These are phyloP conservation scores for Agrilus biguttatus DNA, from an alignment of 2,888 invertebrate species.

Conservation along the genomic window DNA sequence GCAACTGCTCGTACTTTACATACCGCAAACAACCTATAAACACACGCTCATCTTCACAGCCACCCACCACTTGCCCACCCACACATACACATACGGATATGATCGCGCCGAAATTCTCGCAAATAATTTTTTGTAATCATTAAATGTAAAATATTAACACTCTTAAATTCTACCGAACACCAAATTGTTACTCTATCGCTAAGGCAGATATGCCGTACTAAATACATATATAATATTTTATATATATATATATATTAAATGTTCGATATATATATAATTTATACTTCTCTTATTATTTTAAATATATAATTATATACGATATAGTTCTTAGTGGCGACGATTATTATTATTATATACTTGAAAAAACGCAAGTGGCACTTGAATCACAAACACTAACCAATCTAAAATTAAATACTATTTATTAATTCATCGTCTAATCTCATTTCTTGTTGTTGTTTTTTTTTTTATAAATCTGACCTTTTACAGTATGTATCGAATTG, in stretches of 20 bases:
- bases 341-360: slow-evolving; percentile 33
- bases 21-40: too few relatives aligned
- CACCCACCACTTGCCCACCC: not conserved
- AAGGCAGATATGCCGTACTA: slow-evolving; percentile 27
- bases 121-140: not conserved
- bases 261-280: slow-evolving; percentile 27
- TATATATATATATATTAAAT: slow-evolving; percentile 27
- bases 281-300: slow-evolving; percentile 18
- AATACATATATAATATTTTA: slow-evolving; percentile 19
- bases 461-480: not conserved
- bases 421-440: not conserved
- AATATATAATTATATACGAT: slow-evolving; percentile 13
- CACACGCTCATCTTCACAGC: too few relatives aligned
- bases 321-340: slow-evolving; percentile 21
- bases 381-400: slow-evolving; percentile 65
- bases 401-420: slow-evolving; percentile 36
- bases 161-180: slow-evolving; percentile 31
- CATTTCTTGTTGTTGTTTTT: slow-evolving; percentile 1
- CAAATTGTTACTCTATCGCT: slow-evolving; percentile 25
- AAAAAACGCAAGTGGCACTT: slow-evolving; percentile 61
- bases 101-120: too few relatives aligned
- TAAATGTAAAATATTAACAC: slow-evolving; percentile 22
- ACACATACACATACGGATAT: not conserved
- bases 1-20: too few relatives aligned
- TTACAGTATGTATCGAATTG: too few relatives aligned